A percentile compares a stretch with the other conserved stretches of the same genome.
phyloP scores from a whole-genome alignment of 2,797 vertebrate species.

The Micromesistius poutassou region DNA sequence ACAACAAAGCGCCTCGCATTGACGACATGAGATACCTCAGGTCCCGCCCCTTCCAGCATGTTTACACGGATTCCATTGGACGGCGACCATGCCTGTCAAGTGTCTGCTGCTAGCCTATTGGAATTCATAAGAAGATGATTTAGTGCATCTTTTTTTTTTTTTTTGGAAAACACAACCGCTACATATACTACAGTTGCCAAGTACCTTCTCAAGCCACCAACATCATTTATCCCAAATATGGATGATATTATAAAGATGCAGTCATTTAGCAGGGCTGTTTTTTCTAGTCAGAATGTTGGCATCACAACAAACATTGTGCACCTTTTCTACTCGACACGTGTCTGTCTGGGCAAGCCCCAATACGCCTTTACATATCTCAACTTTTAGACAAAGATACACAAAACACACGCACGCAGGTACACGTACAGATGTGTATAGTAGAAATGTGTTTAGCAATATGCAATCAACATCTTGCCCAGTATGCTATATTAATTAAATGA shows the following conservation, averaged over 20 bases:
- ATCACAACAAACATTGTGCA: no score
- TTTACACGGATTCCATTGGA: constrained; percentile 62
- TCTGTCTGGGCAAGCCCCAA: neutral
- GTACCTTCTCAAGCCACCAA: no score
- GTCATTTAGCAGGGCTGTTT: no score
- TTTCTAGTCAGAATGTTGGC: no score
- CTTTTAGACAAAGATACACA: neutral
- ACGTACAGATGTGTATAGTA: neutral
- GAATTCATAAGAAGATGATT: constrained; percentile 12
- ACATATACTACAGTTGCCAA: neutral
- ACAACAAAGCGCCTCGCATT: constrained; percentile 72
- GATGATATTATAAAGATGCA: no score
- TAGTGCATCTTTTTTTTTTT: neutral
- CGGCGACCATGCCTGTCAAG: constrained; percentile 37
- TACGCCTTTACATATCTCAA: neutral
- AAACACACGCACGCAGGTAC: neutral
- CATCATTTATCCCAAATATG: no score
- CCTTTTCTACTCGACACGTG: neutral
- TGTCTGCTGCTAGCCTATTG: constrained; percentile 34
- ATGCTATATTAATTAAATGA: no score
- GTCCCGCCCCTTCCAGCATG: constrained; percentile 50
- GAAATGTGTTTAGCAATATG: no score
- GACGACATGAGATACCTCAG: constrained; percentile 53
- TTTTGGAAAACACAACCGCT: neutral
- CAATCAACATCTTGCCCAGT: no score